Evolutionary conservation across 2,888 invertebrate species (phyloP), one percentile per base, ranked within the genome.

Genomic region (Euphydryas editha): DNA sequence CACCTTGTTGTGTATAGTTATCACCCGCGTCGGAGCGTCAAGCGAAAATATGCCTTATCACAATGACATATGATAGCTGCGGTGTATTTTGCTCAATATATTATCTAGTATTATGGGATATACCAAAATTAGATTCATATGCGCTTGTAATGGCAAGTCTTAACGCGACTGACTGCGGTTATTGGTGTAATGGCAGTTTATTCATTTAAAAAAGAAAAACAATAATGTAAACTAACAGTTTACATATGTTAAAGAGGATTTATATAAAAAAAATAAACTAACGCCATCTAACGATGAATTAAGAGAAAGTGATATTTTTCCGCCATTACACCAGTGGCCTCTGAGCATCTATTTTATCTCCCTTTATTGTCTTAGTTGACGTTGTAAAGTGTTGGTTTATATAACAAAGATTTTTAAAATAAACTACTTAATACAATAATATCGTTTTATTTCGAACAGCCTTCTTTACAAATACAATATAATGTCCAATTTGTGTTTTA

Each of bases 401-500:
- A 88, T 89, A 92, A 91, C 91, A 92, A 92, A 92, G 90, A 90
- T 90, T 92, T 92, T 92, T 89, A 85, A 89, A 89, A 91, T 85
- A 88, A 93, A 91, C 86, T 90, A 88, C 88, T 89, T 92, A 91
- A 92, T 89, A 87, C 86, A 86, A 85, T 71, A 70, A 69, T 70
- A 69, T 80, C 72, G 82, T 87, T 87, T 87, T 80, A 84, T 86
- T 88, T 73, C 18, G 57, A 59, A 10, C 36, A n/a, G 20, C 8
- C 37, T 18, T 8, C 8, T 42, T 17, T 49, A 49, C 21, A 21
- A 13, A 15, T 15, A 20, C 20, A 20, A 20, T 49, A 49, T 13
- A 15, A 46, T 2, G 1, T n/a, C n/a, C n/a, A 44, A 2, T 44
- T n/a, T 11, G 11, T 4, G 8, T 36, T 36, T 39, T 11, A 39